Percentiles rank a stretch among this genome's conserved stretches.
Conservation (phyloP, 1,140 invertebrate genomes). For the Lucilia cuprina region DNA sequence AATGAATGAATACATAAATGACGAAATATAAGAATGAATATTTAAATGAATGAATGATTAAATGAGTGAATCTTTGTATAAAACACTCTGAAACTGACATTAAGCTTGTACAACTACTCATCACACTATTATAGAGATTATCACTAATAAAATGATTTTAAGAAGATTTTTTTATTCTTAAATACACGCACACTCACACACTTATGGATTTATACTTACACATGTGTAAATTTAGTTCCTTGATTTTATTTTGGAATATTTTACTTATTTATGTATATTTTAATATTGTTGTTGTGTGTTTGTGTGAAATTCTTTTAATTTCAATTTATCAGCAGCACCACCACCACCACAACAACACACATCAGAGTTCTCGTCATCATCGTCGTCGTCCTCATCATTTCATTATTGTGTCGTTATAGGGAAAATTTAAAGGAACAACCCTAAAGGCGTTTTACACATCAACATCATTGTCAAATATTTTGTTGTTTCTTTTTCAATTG, state of each 20-base stretch:
- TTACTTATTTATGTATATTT: neutral
- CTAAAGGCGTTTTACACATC: neutral
- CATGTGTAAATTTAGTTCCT: too few relatives aligned
- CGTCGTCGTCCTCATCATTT: too few relatives aligned
- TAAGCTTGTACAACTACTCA: slow-evolving; percentile 2
- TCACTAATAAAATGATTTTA: neutral
- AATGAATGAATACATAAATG: neutral
- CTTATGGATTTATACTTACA: too few relatives aligned
- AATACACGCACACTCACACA: too few relatives aligned
- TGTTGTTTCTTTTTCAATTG: neutral
- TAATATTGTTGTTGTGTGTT: neutral
- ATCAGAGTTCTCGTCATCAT: neutral
- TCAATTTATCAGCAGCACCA: neutral
- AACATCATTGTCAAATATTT: slow-evolving; percentile 15
- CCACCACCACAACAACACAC: neutral
- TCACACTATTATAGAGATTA: slow-evolving; percentile 17
- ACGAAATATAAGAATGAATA: neutral
- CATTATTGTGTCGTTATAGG: neutral
- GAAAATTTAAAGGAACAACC: neutral
- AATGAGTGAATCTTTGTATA: neutral
- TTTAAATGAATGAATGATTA: neutral
- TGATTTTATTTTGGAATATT: neutral
- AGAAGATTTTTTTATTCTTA: neutral
- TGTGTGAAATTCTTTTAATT: too few relatives aligned
- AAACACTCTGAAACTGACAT: neutral